A percentile compares a stretch with the other conserved stretches of the same genome.
Conservation (phyloP, 2,888 invertebrate species). For the Dione juno region DNA sequence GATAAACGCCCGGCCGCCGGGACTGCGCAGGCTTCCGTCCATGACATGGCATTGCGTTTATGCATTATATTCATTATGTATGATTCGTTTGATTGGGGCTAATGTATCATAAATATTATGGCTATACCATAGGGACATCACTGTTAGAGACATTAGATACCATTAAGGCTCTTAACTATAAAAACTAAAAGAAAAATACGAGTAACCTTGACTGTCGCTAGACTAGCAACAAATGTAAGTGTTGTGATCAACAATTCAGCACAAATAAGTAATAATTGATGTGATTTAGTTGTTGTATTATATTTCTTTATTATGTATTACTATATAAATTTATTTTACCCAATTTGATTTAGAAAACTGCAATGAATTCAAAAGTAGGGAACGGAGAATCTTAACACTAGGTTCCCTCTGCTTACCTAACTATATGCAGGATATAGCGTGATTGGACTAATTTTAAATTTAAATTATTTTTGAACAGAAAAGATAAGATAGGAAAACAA, state of each 20-base stretch:
- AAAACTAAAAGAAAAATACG: not conserved
- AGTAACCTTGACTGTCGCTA: slow-evolving; percentile 11
- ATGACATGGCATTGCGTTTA: slow-evolving; percentile 37
- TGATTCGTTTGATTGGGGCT: slow-evolving; percentile 10
- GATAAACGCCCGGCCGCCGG: slow-evolving; percentile 47
- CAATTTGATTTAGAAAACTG: too few relatives aligned
- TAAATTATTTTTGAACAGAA: too few relatives aligned
- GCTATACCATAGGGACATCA: not conserved
- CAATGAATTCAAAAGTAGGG: too few relatives aligned
- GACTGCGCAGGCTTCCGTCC: slow-evolving; percentile 54
- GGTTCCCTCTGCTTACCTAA: too few relatives aligned
- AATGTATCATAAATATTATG: slow-evolving; percentile 1
- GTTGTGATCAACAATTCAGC: not conserved
- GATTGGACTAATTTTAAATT: too few relatives aligned
- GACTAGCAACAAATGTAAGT: not conserved
- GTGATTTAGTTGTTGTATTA: not conserved
- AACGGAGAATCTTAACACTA: too few relatives aligned
- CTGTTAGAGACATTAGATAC: not conserved
- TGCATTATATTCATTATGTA: slow-evolving; percentile 25
- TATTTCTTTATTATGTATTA: too few relatives aligned
- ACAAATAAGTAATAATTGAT: slow-evolving; percentile 4
- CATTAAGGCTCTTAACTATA: too few relatives aligned
- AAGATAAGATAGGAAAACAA: too few relatives aligned
- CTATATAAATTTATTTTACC: too few relatives aligned
- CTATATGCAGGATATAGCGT: too few relatives aligned